Base-by-base conservation (phyloP, 2,797 vertebrate species). In the Aeoliscus strigatus region DNA sequence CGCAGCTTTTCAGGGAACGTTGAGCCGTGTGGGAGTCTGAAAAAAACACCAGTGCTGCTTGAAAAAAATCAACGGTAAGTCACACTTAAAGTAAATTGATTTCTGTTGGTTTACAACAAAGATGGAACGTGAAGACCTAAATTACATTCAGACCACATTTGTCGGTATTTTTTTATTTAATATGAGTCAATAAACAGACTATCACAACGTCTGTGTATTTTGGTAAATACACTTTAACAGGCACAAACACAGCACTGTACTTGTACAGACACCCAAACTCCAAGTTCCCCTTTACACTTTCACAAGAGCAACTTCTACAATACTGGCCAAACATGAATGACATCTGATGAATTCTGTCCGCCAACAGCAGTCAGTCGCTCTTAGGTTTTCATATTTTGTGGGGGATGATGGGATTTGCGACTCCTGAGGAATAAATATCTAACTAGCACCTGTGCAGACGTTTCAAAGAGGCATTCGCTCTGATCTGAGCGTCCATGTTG, bases 81-180 rank as follows among this genome's bases (percentile, higher is more conserved):
- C n/a, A n/a, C n/a, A n/a, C n/a, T n/a, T n/a, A n/a, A n/a, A n/a
- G n/a, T n/a, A n/a, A n/a, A n/a, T n/a, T n/a, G n/a, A n/a, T n/a
- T n/a, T n/a, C n/a, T n/a, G n/a, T n/a, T n/a, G n/a, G n/a, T n/a
- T n/a, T n/a, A n/a, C n/a, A n/a, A n/a, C n/a, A n/a, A n/a, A n/a
- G n/a, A n/a, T n/a, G n/a, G n/a, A n/a, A n/a, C n/a, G n/a, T n/a
- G n/a, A n/a, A n/a, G n/a, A n/a, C n/a, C n/a, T n/a, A n/a, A n/a
- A 21, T 6, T 6, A 21, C 18, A 21, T 56, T 47, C 11, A 70
- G 60, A 37, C 32, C 5, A 64, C 40, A 65, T 45, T 54, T 72
- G 50, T 58, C 43, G 66, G 73, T 79, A 62, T 34, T 74, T 74
- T 53, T 21, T 63, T 77, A 72, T 74, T 72, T 45, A 51, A 49